Percentiles rank a stretch among this genome's conserved stretches.
These are phyloP conservation scores for Phyllotreta cruciferae DNA, from an alignment of 2,888 invertebrate species.

Conservation along the genomic window DNA sequence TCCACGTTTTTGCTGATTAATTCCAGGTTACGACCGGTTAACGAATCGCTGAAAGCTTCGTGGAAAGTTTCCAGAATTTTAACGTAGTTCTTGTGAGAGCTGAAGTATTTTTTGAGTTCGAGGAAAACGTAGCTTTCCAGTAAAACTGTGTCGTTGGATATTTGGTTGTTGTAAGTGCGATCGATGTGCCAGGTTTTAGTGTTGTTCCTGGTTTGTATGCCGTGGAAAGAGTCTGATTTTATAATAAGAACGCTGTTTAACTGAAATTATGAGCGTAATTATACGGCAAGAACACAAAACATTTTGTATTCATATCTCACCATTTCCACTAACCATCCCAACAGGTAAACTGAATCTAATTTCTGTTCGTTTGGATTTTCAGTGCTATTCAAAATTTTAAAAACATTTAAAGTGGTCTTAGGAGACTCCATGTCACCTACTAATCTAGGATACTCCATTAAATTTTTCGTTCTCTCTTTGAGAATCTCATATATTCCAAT, in stretches of 20 bases:
- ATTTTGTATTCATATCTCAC: conserved; percentile 5
- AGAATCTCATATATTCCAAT: not conserved
- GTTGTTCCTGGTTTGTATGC: conserved; percentile 3
- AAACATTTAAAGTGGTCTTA: conserved; percentile 6
- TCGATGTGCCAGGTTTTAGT: conserved; percentile 14
- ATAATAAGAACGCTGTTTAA: conserved; percentile 11
- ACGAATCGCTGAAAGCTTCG: not conserved
- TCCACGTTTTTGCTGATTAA: conserved; percentile 9
- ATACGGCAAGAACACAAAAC: no score
- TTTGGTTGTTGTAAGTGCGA: not conserved
- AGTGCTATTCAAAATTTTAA: conserved; percentile 18
- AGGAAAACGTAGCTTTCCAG: conserved; percentile 18
- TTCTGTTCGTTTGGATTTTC: conserved; percentile 12
- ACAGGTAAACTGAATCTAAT: conserved; percentile 9
- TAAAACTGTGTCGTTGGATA: conserved; percentile 15
- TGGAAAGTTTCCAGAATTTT: conserved; percentile 17
- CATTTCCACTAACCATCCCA: conserved; percentile 26
- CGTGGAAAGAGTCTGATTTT: conserved; percentile 9
- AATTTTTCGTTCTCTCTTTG: conserved; percentile 5
- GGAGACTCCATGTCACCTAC: conserved; percentile 11
- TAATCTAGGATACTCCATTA: conserved; percentile 13
- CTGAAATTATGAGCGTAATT: conserved; percentile 10
- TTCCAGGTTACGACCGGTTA: conserved; percentile 13
- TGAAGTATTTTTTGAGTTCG: conserved; percentile 19
- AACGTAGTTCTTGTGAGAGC: conserved; percentile 8